Evolutionary conservation across 2,113 vertebrate genomes (phyloP), one percentile per base, ranked within the genome.

Genomic region (Malurus melanocephalus): DNA sequence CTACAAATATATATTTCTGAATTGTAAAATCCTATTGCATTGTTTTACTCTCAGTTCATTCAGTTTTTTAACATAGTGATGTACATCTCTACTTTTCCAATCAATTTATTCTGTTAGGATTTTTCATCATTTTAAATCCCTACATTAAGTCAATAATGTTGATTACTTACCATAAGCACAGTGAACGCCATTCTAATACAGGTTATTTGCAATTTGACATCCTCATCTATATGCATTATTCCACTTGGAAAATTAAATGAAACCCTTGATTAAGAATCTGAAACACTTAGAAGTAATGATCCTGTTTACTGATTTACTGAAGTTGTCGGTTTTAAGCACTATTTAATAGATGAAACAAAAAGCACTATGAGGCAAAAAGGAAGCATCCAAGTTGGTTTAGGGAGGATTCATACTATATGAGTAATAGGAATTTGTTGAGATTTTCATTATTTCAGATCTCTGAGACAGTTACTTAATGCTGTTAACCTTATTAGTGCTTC

Each of bases 191-290:
- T 94, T 97, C 92, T 96, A 96, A 96, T 94, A 96, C 90, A 96
- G 93, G 93, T 97, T 96, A 97, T 97, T 97, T 97, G 94, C 95
- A 97, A 95, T 96, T 94, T 97, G 96, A 96, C 95, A 94, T 97
- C 85, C 86, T 98, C 94, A 97, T 97, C 92, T 96, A 33, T 94
- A 97, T 96, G 94, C 91, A 96, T 96, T 97, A 97, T 96, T 97
- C 92, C 95, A 81, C 93, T 95, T 85, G 90, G 96, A 96, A 97
- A 97, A 97, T 97, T 95, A 97, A 96, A 97, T 97, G 92, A 96
- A 97, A 95, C 80, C 65, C 95, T 96, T 95, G 93, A 97, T 96
- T 97, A 93, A 92, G 86, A 96, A 96, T 96, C 80, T 94, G 94
- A 96, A 97, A 97, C 95, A 96, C 94, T 96, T 97, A 95, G 82